These are phyloP conservation scores for Lasioglossum baleicum DNA, from an alignment of 1,140 invertebrate species.

Conservation along the genomic window DNA sequence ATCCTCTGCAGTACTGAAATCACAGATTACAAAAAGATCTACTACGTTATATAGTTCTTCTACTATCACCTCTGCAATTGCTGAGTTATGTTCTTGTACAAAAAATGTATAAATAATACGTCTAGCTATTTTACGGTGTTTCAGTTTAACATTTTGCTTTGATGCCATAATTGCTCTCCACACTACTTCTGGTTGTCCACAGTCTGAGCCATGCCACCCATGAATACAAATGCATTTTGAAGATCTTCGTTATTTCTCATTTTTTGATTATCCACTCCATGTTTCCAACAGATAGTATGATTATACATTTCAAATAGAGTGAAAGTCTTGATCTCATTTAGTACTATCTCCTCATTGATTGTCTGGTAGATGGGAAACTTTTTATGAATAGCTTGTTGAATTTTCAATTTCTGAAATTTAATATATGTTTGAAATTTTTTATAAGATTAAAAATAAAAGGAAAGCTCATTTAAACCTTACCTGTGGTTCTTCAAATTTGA, in stretches of 20 bases:
- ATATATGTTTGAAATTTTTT: too few relatives aligned
- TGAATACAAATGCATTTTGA: slow-evolving; percentile 81
- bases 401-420: too few relatives aligned
- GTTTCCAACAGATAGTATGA: slow-evolving; percentile 80
- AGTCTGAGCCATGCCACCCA: slow-evolving; percentile 84
- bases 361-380: slow-evolving; percentile 71
- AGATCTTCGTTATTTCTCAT: slow-evolving; percentile 69
- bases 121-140: slow-evolving; percentile 75
- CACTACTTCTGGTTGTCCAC: slow-evolving; percentile 84
- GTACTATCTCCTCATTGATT: slow-evolving; percentile 67
- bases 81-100: slow-evolving; percentile 81
- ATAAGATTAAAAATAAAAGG: too few relatives aligned
- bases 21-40: slow-evolving; percentile 84
- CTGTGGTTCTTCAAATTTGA: slow-evolving; percentile 68
- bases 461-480: slow-evolving; percentile 54
- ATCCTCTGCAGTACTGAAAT: slow-evolving; percentile 78
- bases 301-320: slow-evolving; percentile 78
- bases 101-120: slow-evolving; percentile 82
- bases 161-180: slow-evolving; percentile 84
- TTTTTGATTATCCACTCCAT: slow-evolving; percentile 78
- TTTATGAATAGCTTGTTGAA: slow-evolving; percentile 45
- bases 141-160: slow-evolving; percentile 78
- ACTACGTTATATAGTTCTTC: slow-evolving; percentile 82
- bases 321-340: slow-evolving; percentile 74
- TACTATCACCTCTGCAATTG: slow-evolving; percentile 82